These are phyloP conservation scores for Paralichthys olivaceus DNA, from an alignment of 2,113 vertebrate species.

Conservation along the genomic window DNA sequence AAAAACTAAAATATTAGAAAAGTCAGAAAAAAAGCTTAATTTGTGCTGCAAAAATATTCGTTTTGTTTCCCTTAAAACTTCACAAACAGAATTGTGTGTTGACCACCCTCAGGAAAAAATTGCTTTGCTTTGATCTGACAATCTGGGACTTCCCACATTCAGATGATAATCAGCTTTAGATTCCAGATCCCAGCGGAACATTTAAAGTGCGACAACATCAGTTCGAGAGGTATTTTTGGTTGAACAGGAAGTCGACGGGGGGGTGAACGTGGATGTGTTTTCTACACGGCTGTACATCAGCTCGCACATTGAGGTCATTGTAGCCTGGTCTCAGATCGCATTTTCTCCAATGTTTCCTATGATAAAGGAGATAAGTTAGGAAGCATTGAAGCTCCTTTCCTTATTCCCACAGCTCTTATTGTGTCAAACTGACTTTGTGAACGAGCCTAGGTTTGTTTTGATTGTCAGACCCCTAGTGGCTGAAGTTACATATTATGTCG, in stretches of 20 bases:
- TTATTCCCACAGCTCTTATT: no score
- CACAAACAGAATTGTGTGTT: background rate
- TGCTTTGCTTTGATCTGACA: constrained; percentile 9
- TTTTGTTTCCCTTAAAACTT: no score
- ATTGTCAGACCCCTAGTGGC: no score
- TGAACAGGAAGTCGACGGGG: background rate
- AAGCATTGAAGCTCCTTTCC: no score
- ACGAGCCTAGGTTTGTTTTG: no score
- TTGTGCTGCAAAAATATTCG: no score
- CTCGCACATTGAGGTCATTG: background rate
- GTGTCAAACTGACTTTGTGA: no score
- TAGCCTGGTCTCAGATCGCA: background rate
- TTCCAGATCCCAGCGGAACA: constrained; percentile 8
- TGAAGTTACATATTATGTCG: no score
- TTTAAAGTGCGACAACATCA: constrained; percentile 4
- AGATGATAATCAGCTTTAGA: constrained; percentile 32
- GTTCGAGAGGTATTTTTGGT: background rate
- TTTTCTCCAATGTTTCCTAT: no score
- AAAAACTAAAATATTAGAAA: no score
- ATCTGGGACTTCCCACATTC: constrained; percentile 17
- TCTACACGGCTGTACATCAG: background rate
- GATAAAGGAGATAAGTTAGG: no score
- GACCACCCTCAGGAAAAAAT: background rate
- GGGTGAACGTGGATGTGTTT: background rate
- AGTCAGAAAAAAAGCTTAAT: no score